Evolutionary conservation across 2,797 vertebrate species (phyloP).

Genomic region (Sphaeramia orbicularis): DNA sequence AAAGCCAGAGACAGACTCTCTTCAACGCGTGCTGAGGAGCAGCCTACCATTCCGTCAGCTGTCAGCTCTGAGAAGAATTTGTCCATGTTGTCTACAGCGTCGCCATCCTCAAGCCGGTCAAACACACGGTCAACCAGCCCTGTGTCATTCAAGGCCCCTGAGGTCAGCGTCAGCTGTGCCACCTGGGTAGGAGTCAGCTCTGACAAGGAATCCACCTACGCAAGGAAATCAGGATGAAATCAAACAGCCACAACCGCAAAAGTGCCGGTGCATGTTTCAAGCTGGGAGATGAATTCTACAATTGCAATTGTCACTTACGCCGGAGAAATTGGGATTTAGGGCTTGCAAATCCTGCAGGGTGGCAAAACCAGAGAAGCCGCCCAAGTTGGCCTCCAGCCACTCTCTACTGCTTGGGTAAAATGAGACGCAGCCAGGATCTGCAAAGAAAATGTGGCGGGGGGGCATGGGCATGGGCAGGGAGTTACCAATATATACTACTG

Average conservation of each 20-base stretch:
- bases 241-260: background rate
- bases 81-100: constrained; percentile 57
- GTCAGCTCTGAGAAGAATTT: constrained; percentile 49
- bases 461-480: background rate
- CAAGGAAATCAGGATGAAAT: background rate
- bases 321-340: constrained; percentile 59
- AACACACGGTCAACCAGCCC: constrained; percentile 44
- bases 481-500: no score
- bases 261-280: background rate
- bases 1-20: background rate
- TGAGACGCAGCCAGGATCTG: constrained; percentile 70
- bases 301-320: constrained; percentile 43
- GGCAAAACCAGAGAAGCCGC: constrained; percentile 55
- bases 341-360: constrained; percentile 44
- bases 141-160: constrained; percentile 25
- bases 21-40: background rate
- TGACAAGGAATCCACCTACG: constrained; percentile 25
- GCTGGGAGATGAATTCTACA: background rate
- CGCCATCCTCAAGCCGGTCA: constrained; percentile 47
- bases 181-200: constrained; percentile 39
- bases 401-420: constrained; percentile 12
- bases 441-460: constrained; percentile 3
- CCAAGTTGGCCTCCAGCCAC: constrained; percentile 69
- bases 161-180: constrained; percentile 32
- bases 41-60: constrained; percentile 31